A percentile compares a stretch with the other conserved stretches of the same genome.
These are phyloP conservation scores for Panthera leo DNA, from an alignment of 2,113 vertebrate genomes.

Conservation along the genomic window DNA sequence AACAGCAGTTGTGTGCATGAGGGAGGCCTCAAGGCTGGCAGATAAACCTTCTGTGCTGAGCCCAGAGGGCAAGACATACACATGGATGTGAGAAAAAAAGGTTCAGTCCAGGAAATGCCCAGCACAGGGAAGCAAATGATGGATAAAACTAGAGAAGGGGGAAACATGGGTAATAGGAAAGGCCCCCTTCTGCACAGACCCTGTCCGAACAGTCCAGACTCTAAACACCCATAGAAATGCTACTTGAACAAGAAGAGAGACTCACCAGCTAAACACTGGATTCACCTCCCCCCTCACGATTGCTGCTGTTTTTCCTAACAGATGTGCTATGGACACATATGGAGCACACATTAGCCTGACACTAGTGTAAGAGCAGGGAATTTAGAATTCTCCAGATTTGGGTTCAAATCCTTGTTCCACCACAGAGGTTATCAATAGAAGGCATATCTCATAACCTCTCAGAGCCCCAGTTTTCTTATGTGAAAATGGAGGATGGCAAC, in stretches of 20 bases:
- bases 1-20: no score
- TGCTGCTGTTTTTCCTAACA: background rate
- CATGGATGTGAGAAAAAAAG: background rate
- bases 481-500: background rate
- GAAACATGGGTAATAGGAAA: accelerated
- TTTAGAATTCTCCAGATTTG: background rate
- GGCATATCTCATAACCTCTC: accelerated
- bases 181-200: background rate
- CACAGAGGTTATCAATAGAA: background rate
- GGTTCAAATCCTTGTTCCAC: background rate
- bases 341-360: background rate
- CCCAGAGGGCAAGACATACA: background rate
- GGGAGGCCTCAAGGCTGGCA: background rate
- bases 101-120: background rate
- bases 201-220: background rate
- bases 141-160: background rate
- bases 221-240: background rate
- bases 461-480: background rate
- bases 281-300: background rate
- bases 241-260: background rate
- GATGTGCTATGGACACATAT: background rate
- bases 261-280: background rate
- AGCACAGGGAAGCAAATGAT: background rate
- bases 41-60: background rate
- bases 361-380: background rate